Conservation (phyloP, 1,140 invertebrate species). For the Lepidurus couesii region DNA sequence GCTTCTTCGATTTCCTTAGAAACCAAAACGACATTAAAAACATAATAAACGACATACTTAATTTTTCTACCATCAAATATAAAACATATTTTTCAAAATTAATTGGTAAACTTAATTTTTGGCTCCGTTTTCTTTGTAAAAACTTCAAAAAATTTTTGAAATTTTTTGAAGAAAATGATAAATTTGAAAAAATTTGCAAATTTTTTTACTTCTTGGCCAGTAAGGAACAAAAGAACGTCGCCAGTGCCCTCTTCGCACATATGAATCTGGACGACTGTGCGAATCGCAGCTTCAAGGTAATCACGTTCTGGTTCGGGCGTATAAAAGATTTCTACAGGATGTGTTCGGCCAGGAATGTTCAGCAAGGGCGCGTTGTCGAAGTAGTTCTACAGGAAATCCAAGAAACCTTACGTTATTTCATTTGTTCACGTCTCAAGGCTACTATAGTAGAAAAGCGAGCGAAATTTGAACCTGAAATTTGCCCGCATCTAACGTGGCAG, state of each 20-base stretch:
- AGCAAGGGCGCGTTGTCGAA: constrained; percentile 98
- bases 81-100: neutral
- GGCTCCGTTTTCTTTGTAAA: constrained; percentile 25
- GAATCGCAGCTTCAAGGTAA: constrained; percentile 96
- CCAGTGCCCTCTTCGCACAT: constrained; percentile 95
- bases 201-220: constrained; percentile 66
- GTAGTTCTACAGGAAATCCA: constrained; percentile 57
- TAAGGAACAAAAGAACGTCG: constrained; percentile 92
- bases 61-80: constrained; percentile 20
- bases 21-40: constrained; percentile 30
- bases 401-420: neutral
- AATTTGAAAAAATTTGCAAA: constrained; percentile 28
- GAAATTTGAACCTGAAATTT: constrained; percentile 77
- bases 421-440: no score
- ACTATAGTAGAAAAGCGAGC: constrained; percentile 28
- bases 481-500: constrained; percentile 97
- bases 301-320: constrained; percentile 97
- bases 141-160: neutral
- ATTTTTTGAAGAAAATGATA: neutral
- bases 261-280: constrained; percentile 98
- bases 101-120: neutral
- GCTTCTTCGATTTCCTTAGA: constrained; percentile 96
- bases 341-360: constrained; percentile 94
- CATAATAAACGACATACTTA: neutral
- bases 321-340: constrained; percentile 98